Base-by-base conservation (phyloP, 1,140 invertebrate species). In the Drosophila varians region DNA sequence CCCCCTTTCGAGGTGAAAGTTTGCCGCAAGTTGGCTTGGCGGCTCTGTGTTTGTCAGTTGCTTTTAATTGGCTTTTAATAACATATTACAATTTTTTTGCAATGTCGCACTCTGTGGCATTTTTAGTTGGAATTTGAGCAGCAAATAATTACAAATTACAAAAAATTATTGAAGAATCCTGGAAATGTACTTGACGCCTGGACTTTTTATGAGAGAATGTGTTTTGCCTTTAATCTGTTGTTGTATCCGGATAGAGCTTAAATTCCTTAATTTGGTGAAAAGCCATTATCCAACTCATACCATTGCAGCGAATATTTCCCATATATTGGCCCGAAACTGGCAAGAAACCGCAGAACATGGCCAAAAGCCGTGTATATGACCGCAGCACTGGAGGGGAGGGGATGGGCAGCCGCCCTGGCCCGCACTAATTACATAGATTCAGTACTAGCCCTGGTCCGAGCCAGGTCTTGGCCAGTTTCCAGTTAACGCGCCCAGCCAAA, bases 61-160 rank as follows among this genome's bases (percentile, higher is more conserved):
- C 54, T 52, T 76, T 73, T 74, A 76, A 80, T 77, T 80, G 55
- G 40, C 54, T 55, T 77, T 87, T 77, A 80, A 86, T 87, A 73
- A 66, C 60, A 71, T 51, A 68, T 79, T 61, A 80, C 40, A 65
- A 55, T 62, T 48, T 56, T 49, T 66, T 68, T 52, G 25, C 25
- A 28, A 28, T 48, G 36, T 31, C 28, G 6, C 14, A 8, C 38
- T 16, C 14, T 73, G 48, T 25, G 56, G 48, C 36, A 62, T 73
- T 72, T 36, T 25, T 23, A 49, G 68, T 31, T 36, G 34, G 61
- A 72, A 47, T 72, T 53, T 34, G n/a, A 62, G 47, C 47, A 34
- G 48, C 69, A 62, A 73, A 73, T 73, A 73, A 73, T 73, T 73
- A 49, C 12, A 62, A 62, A 53, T 28, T n/a, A n/a, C n/a, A n/a